A percentile compares a stretch with the other conserved stretches of the same genome.
Evolutionary conservation across 2,113 vertebrate genomes (phyloP).

Genomic region (Melanerpes aurifrons): DNA sequence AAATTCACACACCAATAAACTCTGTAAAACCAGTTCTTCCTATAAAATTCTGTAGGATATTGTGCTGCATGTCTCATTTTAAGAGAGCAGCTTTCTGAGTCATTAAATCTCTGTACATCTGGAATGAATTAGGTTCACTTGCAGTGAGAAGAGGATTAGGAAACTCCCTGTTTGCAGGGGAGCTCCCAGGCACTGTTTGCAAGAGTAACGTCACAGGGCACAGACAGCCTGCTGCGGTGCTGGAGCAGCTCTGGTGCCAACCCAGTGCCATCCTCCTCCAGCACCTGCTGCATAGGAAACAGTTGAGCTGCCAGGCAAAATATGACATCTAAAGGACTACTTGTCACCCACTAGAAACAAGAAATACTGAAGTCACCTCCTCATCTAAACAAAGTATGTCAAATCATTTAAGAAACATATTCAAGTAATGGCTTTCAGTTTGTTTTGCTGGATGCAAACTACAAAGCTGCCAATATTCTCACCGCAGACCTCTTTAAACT

Average conservation of each 20-base stretch:
- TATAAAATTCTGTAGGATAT: background rate
- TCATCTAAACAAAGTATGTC: background rate
- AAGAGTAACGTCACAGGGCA: background rate
- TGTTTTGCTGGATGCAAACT: background rate
- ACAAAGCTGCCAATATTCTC: background rate
- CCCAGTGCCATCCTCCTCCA: background rate
- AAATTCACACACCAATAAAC: background rate
- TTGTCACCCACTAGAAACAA: background rate
- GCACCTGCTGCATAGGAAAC: background rate
- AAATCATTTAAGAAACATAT: background rate
- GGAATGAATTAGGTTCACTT: slow-evolving; percentile 68
- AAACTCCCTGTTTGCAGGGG: slow-evolving; percentile 4
- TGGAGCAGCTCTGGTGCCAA: background rate
- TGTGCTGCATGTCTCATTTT: background rate
- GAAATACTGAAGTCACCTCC: background rate
- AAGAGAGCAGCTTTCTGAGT: slow-evolving; percentile 48
- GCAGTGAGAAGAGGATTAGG: slow-evolving; percentile 55
- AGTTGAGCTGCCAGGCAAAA: background rate
- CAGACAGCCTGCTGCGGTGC: background rate
- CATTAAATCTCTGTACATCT: slow-evolving; percentile 60
- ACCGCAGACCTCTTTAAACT: background rate
- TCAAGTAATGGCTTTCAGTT: background rate
- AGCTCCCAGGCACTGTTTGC: background rate
- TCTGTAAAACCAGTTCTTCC: slow-evolving; percentile 18
- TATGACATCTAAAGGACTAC: background rate